Conservation (phyloP, 2,888 invertebrate species). For the Leucania comma region DNA sequence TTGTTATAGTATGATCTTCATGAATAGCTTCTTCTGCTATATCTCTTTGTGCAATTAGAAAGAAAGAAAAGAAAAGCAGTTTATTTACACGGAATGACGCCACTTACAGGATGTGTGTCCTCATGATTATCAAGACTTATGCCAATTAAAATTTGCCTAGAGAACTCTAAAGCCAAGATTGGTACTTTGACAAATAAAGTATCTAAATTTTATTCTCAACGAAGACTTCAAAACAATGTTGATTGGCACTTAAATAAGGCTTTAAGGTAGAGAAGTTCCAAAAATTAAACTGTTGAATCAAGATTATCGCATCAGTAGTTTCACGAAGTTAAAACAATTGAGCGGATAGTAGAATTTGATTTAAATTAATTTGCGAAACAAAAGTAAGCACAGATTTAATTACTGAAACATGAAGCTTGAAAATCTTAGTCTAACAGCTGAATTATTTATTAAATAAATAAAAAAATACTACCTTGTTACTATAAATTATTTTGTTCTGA, state of each 20-base stretch:
- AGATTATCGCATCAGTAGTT: slow-evolving; percentile 5
- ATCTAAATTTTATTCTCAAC: background rate
- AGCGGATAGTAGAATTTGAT: slow-evolving; percentile 17
- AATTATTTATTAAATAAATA: slow-evolving; percentile 12
- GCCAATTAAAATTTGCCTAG: no score
- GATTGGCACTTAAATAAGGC: background rate
- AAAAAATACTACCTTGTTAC: background rate
- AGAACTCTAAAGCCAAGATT: no score
- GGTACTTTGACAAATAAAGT: no score
- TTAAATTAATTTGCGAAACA: slow-evolving; percentile 24
- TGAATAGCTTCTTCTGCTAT: no score
- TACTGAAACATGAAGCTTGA: slow-evolving; percentile 20
- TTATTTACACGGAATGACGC: no score
- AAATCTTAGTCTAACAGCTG: slow-evolving; percentile 6
- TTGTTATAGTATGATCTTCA: no score
- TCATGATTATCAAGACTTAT: no score
- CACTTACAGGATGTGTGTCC: no score
- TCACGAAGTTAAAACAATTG: slow-evolving; percentile 8
- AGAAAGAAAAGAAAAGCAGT: no score
- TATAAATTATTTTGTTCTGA: background rate
- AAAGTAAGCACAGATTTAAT: slow-evolving; percentile 7
- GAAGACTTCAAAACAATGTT: background rate
- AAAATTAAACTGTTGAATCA: background rate
- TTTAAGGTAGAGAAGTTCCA: background rate
- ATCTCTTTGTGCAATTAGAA: no score